These are phyloP conservation scores for Rhopalosiphum padi DNA, from an alignment of 1,140 invertebrate genomes.

Conservation along the genomic window DNA sequence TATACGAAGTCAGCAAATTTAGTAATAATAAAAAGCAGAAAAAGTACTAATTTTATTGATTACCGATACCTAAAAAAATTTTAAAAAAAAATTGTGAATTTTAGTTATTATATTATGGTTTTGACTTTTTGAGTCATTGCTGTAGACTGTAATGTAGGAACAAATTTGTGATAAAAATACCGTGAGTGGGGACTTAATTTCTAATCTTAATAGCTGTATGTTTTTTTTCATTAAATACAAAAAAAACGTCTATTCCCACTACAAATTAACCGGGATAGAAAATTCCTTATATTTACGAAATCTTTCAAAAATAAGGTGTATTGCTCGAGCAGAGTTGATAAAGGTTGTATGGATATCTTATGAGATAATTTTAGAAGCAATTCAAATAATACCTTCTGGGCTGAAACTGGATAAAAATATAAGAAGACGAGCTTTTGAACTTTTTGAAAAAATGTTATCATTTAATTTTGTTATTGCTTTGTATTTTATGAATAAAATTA, in stretches of 20 bases:
- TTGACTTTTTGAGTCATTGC: no score
- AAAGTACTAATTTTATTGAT: no score
- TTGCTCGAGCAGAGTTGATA: neutral
- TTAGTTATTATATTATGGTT: no score
- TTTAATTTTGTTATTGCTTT: neutral
- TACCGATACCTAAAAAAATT: no score
- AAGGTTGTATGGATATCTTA: slow-evolving; percentile 14
- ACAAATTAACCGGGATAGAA: neutral
- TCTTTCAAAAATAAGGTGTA: slow-evolving; percentile 28
- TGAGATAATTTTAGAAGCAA: neutral
- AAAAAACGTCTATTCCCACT: neutral
- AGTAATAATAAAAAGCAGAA: no score
- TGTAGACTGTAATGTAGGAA: neutral
- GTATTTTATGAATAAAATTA: slow-evolving; percentile 25
- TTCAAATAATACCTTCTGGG: neutral
- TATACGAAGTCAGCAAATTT: no score
- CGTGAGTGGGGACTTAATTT: neutral
- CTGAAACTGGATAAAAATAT: no score
- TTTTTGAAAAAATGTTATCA: neutral
- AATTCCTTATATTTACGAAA: neutral
- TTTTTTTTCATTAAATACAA: neutral
- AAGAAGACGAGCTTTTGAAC: neutral
- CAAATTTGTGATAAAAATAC: neutral
- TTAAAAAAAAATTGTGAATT: no score
- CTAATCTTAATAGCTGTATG: neutral